These are phyloP conservation scores for Megaceryle maxima DNA, from an alignment of 2,113 vertebrate genomes.

Conservation along the genomic window DNA sequence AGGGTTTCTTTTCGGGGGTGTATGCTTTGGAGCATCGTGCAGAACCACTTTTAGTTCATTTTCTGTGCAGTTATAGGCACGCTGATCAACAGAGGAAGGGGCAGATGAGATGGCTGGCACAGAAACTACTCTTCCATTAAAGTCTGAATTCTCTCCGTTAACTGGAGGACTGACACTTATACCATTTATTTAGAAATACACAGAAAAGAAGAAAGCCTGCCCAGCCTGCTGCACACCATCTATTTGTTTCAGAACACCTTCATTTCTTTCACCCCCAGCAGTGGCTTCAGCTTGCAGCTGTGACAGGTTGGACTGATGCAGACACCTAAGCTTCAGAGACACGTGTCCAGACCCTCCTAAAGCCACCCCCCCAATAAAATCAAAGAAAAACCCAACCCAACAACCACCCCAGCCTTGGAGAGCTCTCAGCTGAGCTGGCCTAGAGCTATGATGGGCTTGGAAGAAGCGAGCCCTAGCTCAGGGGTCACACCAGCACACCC, in stretches of 20 bases:
- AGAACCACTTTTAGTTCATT: not conserved
- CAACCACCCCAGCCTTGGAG: not conserved
- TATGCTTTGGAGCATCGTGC: not conserved
- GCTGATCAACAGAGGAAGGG: not conserved
- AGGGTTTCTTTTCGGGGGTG: not conserved
- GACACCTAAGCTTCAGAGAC: not conserved
- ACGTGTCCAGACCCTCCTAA: not conserved
- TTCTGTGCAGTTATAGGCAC: not conserved
- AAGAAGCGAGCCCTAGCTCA: not conserved
- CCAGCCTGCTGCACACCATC: not conserved
- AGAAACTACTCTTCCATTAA: not conserved
- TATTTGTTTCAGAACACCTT: too few relatives aligned
- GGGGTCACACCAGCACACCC: fast-evolving
- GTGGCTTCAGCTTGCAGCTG: not conserved
- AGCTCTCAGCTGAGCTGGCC: not conserved
- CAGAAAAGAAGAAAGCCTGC: not conserved
- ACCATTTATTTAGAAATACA: not conserved
- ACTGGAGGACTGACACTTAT: not conserved
- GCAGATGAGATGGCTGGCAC: not conserved
- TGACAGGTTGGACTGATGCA: not conserved
- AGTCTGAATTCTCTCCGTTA: not conserved
- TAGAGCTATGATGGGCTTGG: not conserved
- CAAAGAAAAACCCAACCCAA: not conserved
- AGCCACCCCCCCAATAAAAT: not conserved
- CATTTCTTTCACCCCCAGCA: not conserved